Percentiles rank a stretch among this genome's conserved stretches.
phyloP scores from a whole-genome alignment of 2,113 vertebrate genomes.

The Pseudopodoces humilis region DNA sequence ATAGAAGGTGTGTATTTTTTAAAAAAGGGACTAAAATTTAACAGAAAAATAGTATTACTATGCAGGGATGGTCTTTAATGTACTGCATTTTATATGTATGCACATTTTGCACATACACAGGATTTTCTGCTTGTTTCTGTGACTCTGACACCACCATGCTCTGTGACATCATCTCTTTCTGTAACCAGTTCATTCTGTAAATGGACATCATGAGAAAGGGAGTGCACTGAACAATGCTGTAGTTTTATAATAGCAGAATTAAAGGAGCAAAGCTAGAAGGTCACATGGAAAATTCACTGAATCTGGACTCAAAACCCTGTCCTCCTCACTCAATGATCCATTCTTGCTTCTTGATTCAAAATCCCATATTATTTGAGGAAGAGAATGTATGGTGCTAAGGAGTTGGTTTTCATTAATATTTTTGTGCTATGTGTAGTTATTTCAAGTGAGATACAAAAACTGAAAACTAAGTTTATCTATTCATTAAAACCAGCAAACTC shows the following conservation, averaged over 20 bases:
- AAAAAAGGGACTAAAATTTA: neutral
- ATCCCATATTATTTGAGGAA: neutral
- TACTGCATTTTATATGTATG: neutral
- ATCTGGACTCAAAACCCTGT: neutral
- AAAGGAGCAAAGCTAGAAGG: neutral
- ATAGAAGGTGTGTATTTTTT: neutral
- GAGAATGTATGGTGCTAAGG: neutral
- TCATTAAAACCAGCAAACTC: neutral
- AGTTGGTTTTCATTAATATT: neutral
- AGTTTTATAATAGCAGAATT: neutral
- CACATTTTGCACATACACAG: neutral
- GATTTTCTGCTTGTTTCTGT: neutral
- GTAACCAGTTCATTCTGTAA: neutral
- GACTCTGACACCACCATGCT: neutral
- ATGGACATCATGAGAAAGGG: neutral
- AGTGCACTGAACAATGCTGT: neutral
- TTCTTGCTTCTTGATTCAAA: neutral
- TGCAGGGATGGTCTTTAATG: neutral
- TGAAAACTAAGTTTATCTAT: neutral
- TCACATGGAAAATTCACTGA: neutral
- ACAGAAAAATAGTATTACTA: neutral
- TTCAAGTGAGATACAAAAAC: neutral
- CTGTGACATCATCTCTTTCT: neutral
- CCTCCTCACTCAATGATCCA: neutral
- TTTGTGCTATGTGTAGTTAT: neutral